Percentiles rank a stretch among this genome's conserved stretches.
These are phyloP conservation scores for Xylocopa sonorina DNA, from an alignment of 1,140 invertebrate species.

Conservation along the genomic window DNA sequence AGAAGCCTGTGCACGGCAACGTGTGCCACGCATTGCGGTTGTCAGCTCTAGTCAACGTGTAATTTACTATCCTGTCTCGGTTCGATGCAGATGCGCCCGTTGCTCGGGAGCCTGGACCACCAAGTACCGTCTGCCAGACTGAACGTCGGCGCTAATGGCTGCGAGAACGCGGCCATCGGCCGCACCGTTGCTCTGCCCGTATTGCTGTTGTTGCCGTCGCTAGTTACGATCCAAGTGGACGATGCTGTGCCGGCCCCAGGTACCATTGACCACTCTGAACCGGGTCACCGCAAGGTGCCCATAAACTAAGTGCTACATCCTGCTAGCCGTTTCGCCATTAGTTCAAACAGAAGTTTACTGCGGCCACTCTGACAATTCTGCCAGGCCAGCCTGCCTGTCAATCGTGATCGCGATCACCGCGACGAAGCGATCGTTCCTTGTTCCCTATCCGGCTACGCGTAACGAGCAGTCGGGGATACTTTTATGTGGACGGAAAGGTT, in stretches of 20 bases:
- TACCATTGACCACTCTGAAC: slow-evolving; percentile 44
- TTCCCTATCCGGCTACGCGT: no score
- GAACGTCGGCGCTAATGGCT: slow-evolving; percentile 36
- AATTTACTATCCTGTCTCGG: slow-evolving; percentile 69
- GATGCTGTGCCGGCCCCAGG: slow-evolving; percentile 34
- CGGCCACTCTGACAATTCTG: slow-evolving; percentile 4
- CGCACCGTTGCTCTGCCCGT: slow-evolving; percentile 34
- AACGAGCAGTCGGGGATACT: neutral
- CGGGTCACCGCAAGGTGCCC: slow-evolving; percentile 49
- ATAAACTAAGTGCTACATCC: slow-evolving; percentile 57
- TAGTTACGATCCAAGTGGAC: slow-evolving; percentile 58
- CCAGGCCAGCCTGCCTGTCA: neutral
- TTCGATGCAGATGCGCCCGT: slow-evolving; percentile 65
- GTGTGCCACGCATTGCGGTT: slow-evolving; percentile 69
- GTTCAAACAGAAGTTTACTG: slow-evolving; percentile 38
- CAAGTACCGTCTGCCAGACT: slow-evolving; percentile 36
- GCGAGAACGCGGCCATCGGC: slow-evolving; percentile 36
- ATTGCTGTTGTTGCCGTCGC: slow-evolving; percentile 48
- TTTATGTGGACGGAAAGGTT: neutral
- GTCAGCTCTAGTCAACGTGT: slow-evolving; percentile 75
- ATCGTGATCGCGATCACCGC: no score
- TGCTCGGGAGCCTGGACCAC: slow-evolving; percentile 48
- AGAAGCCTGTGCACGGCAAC: slow-evolving; percentile 44
- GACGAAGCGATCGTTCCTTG: no score
- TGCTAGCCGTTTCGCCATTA: slow-evolving; percentile 5